A percentile compares a stretch with the other conserved stretches of the same genome.
phyloP scores from a whole-genome alignment of 2,113 vertebrate genomes.

The Callipepla squamata region DNA sequence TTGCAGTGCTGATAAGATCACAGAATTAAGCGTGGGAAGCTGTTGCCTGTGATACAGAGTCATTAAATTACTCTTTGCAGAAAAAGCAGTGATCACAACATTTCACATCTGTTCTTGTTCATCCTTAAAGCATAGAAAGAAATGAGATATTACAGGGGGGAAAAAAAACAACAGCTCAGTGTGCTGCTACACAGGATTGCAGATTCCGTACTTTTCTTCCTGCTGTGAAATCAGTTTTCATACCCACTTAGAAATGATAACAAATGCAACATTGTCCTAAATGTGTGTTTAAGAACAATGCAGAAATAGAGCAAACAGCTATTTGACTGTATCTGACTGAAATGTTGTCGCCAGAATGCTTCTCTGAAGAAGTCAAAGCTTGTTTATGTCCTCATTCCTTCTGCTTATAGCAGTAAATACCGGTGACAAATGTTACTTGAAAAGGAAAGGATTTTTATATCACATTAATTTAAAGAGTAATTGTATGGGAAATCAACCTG shows the following conservation, averaged over 20 bases:
- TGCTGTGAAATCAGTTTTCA: slow-evolving; percentile 22
- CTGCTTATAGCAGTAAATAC: not conserved
- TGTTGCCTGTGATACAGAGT: not conserved
- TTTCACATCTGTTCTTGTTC: slow-evolving; percentile 50
- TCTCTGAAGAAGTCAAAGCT: not conserved
- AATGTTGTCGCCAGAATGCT: not conserved
- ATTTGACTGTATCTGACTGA: not conserved
- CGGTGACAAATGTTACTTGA: not conserved
- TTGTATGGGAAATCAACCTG: not conserved
- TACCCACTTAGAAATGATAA: not conserved
- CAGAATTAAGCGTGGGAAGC: slow-evolving; percentile 25
- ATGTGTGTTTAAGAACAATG: not conserved
- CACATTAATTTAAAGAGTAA: not conserved
- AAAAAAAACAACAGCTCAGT: not conserved
- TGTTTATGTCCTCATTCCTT: not conserved
- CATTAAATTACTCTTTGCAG: slow-evolving; percentile 23
- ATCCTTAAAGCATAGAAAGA: slow-evolving; percentile 33
- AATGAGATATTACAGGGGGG: not conserved
- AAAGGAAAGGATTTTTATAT: not conserved
- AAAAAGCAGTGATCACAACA: slow-evolving; percentile 34
- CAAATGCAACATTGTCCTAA: not conserved
- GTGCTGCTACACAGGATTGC: not conserved
- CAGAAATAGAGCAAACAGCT: not conserved
- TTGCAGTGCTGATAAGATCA: slow-evolving; percentile 35
- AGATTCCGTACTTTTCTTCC: slow-evolving; percentile 9